phyloP scores from a whole-genome alignment of 2,888 invertebrate genomes.

The Antheraea assamensis region DNA sequence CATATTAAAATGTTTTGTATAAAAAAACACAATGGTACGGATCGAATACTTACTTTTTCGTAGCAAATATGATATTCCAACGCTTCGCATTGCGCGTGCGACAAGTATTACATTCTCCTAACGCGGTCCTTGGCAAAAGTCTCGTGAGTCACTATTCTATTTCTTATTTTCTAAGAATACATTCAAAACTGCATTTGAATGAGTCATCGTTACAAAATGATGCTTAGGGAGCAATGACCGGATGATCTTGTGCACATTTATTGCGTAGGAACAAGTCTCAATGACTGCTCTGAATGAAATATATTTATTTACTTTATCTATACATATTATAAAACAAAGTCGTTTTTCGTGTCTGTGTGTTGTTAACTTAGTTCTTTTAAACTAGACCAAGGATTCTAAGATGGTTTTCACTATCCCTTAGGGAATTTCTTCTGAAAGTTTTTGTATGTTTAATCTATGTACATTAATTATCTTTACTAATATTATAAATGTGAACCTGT shows the following conservation, averaged over 20 bases:
- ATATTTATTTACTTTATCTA: not conserved
- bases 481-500: no score
- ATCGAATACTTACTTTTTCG: not conserved
- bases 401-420: no score
- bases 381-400: no score
- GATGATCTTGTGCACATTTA: slow-evolving; percentile 56
- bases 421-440: no score
- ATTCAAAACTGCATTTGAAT: slow-evolving; percentile 74
- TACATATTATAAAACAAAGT: not conserved
- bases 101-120: slow-evolving; percentile 38
- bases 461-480: no score
- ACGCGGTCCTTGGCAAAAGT: slow-evolving; percentile 67
- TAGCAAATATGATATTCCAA: slow-evolving; percentile 10
- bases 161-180: slow-evolving; percentile 78
- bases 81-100: slow-evolving; percentile 24
- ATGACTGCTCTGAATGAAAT: slow-evolving; percentile 17
- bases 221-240: slow-evolving; percentile 63
- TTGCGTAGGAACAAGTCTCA: slow-evolving; percentile 31
- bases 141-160: slow-evolving; percentile 72
- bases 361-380: no score
- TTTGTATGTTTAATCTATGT: no score
- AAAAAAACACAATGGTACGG: no score
- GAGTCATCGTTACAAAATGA: slow-evolving; percentile 64
- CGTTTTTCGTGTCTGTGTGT: no score
- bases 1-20: no score